Evolutionary conservation across 2,888 invertebrate genomes (phyloP).

Genomic region (Caenorhabditis macrosperma): DNA sequence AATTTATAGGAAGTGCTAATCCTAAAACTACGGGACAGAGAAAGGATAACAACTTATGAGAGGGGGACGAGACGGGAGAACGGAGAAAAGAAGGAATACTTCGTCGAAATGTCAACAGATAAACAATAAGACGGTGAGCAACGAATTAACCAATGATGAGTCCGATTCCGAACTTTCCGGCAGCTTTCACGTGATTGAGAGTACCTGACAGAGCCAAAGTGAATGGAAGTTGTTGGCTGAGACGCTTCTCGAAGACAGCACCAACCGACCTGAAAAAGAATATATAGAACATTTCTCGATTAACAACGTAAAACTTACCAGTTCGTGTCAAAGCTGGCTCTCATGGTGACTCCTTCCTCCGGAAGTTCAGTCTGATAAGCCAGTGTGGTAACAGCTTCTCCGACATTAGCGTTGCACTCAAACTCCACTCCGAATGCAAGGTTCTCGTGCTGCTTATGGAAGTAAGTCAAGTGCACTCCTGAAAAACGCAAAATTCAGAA

Average conservation of each 20-base stretch:
- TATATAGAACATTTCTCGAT: background rate
- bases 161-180: slow-evolving; percentile 92
- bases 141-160: slow-evolving; percentile 87
- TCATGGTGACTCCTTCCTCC: slow-evolving; percentile 93
- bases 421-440: slow-evolving; percentile 92
- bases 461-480: slow-evolving; percentile 89
- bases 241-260: slow-evolving; percentile 93
- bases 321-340: slow-evolving; percentile 93
- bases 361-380: slow-evolving; percentile 95
- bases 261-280: slow-evolving; percentile 85
- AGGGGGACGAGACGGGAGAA: slow-evolving; percentile 6
- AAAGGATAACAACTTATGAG: slow-evolving; percentile 33
- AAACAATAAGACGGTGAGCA: slow-evolving; percentile 42
- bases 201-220: slow-evolving; percentile 93
- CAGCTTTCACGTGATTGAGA: slow-evolving; percentile 90
- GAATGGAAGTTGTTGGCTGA: slow-evolving; percentile 91
- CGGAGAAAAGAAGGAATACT: slow-evolving; percentile 35
- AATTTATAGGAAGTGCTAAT: slow-evolving; percentile 42
- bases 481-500: slow-evolving; percentile 62
- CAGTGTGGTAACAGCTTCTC: slow-evolving; percentile 86
- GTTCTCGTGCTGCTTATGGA: slow-evolving; percentile 88
- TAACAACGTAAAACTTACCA: slow-evolving; percentile 83
- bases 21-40: slow-evolving; percentile 32
- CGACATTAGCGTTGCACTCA: slow-evolving; percentile 84
- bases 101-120: slow-evolving; percentile 52